Evolutionary conservation across 1,140 invertebrate genomes (phyloP), one percentile per base, ranked within the genome.

Genomic region (Lysiphlebus fabarum): DNA sequence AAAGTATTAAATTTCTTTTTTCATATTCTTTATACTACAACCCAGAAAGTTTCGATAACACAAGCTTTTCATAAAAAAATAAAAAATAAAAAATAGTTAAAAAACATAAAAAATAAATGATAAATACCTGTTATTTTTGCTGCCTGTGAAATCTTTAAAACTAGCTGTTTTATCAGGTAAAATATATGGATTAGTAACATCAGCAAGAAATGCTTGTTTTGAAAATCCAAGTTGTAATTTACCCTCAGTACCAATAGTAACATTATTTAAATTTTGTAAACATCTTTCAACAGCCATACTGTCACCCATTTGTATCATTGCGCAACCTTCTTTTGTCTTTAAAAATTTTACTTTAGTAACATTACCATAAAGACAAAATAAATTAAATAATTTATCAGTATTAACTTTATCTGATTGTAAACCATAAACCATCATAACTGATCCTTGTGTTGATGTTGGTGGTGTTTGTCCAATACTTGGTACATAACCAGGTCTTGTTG

Each of bases 251-350:
- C 90, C 95, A 65, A 97, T 89, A 58, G 87, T 88, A 62, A 90
- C 87, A 73, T 96, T 94, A 82, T 98, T 97, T 54, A 99, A 84
- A 78, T 98, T 94, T 68, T 92, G 90, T 51, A 99, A 89, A 73
- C 91, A 95, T 66, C 95, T 82, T 76, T 98, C 94, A 4, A 98
- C 94, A 7, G 95, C 91, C 49, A 93, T 85, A n/a, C 87, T 86
- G 76, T 98, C 95, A 10, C 95, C 95, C 94, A 99, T 96, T 77
- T 99, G 95, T 60, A 99, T 92, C 96, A 99, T 99, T n/a, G 96
- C 96, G 58, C 95, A 96, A 54, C 96, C 96, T 73, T 98, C 95
- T 82, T 99, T 99, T 56, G 93, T 97, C 82, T 97, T 98, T 75
- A 99, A 82, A 80, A 99, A 99, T 82, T 99, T 99, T 65, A 98